Conservation (phyloP, 2,888 invertebrate genomes). For the Ornithoptera alexandrae region DNA sequence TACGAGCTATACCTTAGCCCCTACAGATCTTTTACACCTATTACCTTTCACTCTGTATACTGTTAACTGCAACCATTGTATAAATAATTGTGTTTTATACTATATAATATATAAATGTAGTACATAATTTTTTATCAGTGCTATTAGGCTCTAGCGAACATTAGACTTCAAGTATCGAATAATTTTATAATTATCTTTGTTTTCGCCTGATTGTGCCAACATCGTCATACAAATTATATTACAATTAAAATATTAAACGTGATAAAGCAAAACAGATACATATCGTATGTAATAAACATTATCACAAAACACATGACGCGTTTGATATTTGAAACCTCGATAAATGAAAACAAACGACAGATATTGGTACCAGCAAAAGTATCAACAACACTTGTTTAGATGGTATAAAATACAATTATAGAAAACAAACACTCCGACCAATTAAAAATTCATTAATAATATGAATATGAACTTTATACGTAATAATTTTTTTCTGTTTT, state of each 20-base stretch:
- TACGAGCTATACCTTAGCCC: no score
- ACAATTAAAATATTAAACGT: background rate
- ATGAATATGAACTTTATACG: no score
- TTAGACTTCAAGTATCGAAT: no score
- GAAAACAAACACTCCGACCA: background rate
- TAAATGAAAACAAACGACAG: conserved; percentile 17
- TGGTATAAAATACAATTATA: conserved; percentile 2
- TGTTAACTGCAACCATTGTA: no score
- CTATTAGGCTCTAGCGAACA: no score
- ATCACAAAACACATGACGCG: conserved; percentile 13
- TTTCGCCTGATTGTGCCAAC: background rate
- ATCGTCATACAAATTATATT: background rate
- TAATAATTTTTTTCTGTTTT: no score
- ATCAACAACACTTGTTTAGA: background rate
- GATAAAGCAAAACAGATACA: background rate
- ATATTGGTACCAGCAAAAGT: conserved; percentile 3
- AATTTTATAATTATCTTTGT: background rate
- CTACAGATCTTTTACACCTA: no score
- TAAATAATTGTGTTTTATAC: no score
- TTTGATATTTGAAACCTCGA: conserved; percentile 11
- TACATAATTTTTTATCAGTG: no score
- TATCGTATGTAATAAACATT: conserved; percentile 9
- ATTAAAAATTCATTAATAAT: no score
- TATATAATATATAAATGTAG: no score
- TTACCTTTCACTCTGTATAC: no score